Evolutionary conservation across 2,797 vertebrate species (phyloP).

Genomic region (Megalops cyprinoides): DNA sequence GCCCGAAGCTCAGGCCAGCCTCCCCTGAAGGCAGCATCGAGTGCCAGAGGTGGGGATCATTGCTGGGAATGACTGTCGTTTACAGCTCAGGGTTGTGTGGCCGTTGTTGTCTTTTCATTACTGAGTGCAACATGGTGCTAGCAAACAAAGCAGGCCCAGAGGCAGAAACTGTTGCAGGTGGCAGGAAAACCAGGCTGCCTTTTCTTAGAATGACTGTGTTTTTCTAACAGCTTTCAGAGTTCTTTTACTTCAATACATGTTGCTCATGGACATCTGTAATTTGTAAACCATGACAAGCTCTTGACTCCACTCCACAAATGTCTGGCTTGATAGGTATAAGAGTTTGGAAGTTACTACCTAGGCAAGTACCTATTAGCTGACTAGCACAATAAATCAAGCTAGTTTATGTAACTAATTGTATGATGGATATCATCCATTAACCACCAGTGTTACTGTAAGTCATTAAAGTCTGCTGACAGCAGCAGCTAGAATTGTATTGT

Average conservation of each 20-base stretch:
- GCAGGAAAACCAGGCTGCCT: conserved; percentile 23
- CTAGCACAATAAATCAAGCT: too few species aligned
- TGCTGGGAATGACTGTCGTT: conserved; percentile 47
- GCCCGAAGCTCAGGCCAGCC: conserved; percentile 47
- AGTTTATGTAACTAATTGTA: too few species aligned
- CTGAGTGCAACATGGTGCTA: conserved; percentile 53
- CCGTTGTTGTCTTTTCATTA: conserved; percentile 60
- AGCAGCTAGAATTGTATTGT: too few species aligned
- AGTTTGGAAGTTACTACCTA: too few species aligned
- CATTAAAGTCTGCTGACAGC: too few species aligned
- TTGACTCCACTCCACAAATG: too few species aligned
- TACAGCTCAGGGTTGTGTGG: conserved; percentile 37
- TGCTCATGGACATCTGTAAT: neutral
- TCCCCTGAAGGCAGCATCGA: conserved; percentile 50
- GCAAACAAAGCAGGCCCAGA: conserved; percentile 43
- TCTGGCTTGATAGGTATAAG: too few species aligned
- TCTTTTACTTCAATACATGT: neutral
- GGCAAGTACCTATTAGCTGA: too few species aligned
- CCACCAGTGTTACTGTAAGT: too few species aligned
- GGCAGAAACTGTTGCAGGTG: conserved; percentile 41
- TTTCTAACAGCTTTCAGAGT: neutral
- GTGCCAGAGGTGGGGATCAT: conserved; percentile 49
- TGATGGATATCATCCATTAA: too few species aligned
- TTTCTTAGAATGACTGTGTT: neutral
- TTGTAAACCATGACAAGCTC: neutral